phyloP scores from a whole-genome alignment of 2,797 vertebrate species.

The Sebastes reedi region DNA sequence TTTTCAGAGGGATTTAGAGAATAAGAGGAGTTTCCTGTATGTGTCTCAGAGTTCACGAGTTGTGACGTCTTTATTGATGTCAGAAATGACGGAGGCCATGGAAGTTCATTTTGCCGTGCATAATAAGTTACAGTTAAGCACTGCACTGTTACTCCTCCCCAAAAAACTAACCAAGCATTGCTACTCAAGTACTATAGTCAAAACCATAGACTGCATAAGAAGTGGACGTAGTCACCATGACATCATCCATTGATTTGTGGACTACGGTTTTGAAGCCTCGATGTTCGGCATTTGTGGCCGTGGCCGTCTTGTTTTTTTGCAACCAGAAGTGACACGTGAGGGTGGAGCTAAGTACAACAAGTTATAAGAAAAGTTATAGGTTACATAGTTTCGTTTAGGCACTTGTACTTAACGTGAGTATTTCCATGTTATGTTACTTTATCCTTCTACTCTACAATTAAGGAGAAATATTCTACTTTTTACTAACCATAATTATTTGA shows the following conservation, averaged over 20 bases:
- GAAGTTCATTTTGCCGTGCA: too few relatives aligned
- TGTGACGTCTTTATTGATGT: not conserved
- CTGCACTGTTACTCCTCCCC: not conserved
- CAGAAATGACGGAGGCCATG: too few relatives aligned
- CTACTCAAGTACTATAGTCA: not conserved
- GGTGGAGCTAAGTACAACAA: too few relatives aligned
- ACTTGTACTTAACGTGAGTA: not conserved
- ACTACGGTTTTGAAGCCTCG: too few relatives aligned
- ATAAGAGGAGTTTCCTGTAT: not conserved
- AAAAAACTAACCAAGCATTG: not conserved
- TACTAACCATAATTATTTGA: not conserved
- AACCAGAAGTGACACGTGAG: too few relatives aligned
- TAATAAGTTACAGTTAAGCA: not conserved
- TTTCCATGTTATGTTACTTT: not conserved
- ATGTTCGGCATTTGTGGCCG: too few relatives aligned
- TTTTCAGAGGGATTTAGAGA: not conserved
- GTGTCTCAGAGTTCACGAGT: not conserved
- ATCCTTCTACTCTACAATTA: not conserved
- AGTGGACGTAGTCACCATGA: too few relatives aligned
- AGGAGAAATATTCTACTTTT: not conserved
- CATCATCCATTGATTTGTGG: too few relatives aligned
- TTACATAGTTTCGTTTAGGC: not conserved
- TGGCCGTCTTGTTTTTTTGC: too few relatives aligned
- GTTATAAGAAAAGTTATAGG: too few relatives aligned
- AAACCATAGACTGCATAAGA: not conserved